Base-by-base conservation (phyloP, 2,113 vertebrate genomes). In the Oncorhynchus kisutch region DNA sequence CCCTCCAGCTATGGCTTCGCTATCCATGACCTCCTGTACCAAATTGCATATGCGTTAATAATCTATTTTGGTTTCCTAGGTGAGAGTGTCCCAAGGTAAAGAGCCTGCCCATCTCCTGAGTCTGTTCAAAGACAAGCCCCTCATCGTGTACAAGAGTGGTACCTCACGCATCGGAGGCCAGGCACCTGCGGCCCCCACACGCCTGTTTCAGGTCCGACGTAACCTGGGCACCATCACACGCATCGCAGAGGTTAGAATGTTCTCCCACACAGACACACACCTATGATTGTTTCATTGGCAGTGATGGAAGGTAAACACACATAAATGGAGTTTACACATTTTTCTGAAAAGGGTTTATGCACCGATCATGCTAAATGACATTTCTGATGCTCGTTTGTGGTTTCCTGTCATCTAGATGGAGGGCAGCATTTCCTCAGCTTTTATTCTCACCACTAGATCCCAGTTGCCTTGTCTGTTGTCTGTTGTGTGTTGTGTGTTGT, bases 11-110 rank as follows among this genome's bases (percentile, higher is more conserved):
- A 9, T 45, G 39, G 39, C 39, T 65, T n/a, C 16, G 3, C 51
- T 54, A 54, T 18, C 51, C 16, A 54, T 54, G 3, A 45, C 14
- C 13, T 51, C 14, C 16, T 54, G 16, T 18, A 18, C 51, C 51
- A 54, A 54, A 54, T 5, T 18, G 51, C 39, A 39, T 76, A 45
- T 45, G 39, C 9, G 39, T 4, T 45, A 6, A 24, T 22, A 16
- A 14, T 27, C 27, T 14, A 45, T 64, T 73, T 1, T 24, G 48
- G 12, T 54, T 54, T 34, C 54, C 71, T 45, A 97, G 96, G 91
- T 97, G 29, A 91, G 95, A 71, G 96, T 97, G 76, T 93, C 91
- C 67, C 95, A 98, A 89, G 96, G 96, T 57, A 98, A 98, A 88
- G 96, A 98, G 72, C 96, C 96, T 20, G 72, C 90, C 20, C 96